Evolutionary conservation across 2,113 vertebrate genomes (phyloP).

Genomic region (Gobio gobio): DNA sequence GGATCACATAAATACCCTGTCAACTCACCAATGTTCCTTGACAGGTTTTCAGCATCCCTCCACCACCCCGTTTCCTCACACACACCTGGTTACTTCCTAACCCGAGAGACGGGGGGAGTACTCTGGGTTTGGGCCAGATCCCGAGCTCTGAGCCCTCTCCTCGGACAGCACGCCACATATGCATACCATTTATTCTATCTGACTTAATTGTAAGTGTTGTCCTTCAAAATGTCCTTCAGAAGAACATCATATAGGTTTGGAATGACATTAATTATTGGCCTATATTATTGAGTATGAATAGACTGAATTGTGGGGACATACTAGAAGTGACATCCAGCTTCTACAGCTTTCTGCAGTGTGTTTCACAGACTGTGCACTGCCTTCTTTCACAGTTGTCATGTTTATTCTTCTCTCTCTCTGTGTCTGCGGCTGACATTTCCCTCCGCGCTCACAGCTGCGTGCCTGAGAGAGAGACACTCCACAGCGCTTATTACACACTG

Average conservation of each 20-base stretch:
- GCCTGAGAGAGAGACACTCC: constrained; percentile 24
- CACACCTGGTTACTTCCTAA: no score
- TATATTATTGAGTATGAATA: neutral
- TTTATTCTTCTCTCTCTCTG: constrained; percentile 7
- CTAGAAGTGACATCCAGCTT: neutral
- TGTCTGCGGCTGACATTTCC: constrained; percentile 24
- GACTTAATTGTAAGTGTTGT: no score
- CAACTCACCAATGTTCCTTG: no score
- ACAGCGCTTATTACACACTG: neutral
- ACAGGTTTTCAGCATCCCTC: no score
- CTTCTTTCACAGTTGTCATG: constrained; percentile 29
- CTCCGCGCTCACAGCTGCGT: constrained; percentile 1
- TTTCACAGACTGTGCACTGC: neutral
- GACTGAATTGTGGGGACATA: neutral
- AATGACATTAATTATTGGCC: neutral
- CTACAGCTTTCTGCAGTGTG: neutral
- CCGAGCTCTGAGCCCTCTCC: no score
- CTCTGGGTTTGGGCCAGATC: no score
- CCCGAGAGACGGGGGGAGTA: no score
- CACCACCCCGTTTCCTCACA: no score
- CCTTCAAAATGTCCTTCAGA: no score
- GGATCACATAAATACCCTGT: no score
- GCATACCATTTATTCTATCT: no score
- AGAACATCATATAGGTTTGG: neutral
- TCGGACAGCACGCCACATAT: no score